Conservation (phyloP, 30 jellyfish, hydroid and myxozoan genomes). For the Hydra vulgaris region DNA sequence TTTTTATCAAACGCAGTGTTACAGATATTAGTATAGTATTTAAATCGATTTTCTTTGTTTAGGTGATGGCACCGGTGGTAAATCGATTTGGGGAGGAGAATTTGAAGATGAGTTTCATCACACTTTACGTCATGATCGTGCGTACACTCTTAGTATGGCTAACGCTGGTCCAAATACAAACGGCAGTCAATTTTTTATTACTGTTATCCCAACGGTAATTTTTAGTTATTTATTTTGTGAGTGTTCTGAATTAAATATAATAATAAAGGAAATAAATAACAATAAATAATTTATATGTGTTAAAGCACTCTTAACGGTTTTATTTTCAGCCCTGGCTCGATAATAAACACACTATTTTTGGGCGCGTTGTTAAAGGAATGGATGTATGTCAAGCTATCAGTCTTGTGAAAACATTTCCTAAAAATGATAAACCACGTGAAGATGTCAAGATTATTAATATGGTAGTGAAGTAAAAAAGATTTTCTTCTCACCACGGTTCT, state of each 20-base stretch:
- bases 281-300: neutral
- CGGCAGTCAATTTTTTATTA: constrained; percentile 95
- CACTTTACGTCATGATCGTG: constrained; percentile 87
- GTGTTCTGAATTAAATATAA: no score
- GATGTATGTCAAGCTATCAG: constrained; percentile 75
- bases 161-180: constrained; percentile 97
- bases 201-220: constrained; percentile 93
- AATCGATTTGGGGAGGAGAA: constrained; percentile 98
- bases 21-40: neutral
- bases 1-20: neutral
- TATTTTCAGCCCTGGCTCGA: constrained; percentile 91
- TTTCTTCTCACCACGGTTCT: no score
- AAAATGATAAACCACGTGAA: constrained; percentile 81
- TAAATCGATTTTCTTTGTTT: no score
- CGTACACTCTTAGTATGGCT: constrained; percentile 97
- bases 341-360: constrained; percentile 94
- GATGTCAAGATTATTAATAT: constrained; percentile 78
- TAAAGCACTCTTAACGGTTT: neutral
- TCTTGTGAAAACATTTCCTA: constrained; percentile 58
- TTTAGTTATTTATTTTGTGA: neutral
- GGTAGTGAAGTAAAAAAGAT: constrained; percentile 52
- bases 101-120: constrained; percentile 98
- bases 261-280: no score
- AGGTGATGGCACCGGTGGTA: constrained; percentile 99
- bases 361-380: constrained; percentile 90